Evolutionary conservation across 1,140 invertebrate species (phyloP).

Genomic region (Papilio machaon): DNA sequence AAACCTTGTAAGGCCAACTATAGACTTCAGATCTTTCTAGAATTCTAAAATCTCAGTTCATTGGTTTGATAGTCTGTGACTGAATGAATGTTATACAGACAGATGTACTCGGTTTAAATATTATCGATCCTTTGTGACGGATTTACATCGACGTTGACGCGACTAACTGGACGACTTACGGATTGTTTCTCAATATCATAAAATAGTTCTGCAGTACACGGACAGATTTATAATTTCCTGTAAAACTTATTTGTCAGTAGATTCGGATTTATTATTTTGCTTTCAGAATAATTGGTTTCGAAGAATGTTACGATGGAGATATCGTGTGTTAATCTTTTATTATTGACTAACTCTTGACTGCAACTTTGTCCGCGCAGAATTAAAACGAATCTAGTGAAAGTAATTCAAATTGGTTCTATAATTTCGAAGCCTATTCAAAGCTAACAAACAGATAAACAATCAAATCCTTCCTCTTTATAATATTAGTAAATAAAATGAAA

Average conservation of each 20-base stretch:
- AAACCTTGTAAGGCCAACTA: too few species aligned
- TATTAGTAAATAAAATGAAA: too few species aligned
- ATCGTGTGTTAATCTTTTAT: too few species aligned
- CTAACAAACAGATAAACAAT: too few species aligned
- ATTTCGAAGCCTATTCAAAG: too few species aligned
- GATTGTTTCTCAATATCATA: conserved; percentile 33
- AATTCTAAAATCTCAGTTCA: neutral
- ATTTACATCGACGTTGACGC: conserved; percentile 25
- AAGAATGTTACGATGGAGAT: too few species aligned
- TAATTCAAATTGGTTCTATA: too few species aligned
- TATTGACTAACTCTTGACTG: too few species aligned
- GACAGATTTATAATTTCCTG: conserved; percentile 29
- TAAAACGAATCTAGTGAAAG: too few species aligned
- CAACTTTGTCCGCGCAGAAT: too few species aligned
- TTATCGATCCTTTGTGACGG: conserved; percentile 22
- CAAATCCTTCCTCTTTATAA: too few species aligned
- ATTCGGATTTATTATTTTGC: neutral
- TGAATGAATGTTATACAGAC: neutral
- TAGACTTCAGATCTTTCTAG: too few species aligned
- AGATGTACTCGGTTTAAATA: conserved; percentile 10
- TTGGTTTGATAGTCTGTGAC: neutral
- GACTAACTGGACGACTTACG: neutral
- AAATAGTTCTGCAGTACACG: neutral
- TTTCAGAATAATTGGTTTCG: neutral
- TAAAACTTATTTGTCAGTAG: neutral